These are phyloP conservation scores for Notothenia coriiceps DNA, from an alignment of 2,113 vertebrate species.

Conservation along the genomic window DNA sequence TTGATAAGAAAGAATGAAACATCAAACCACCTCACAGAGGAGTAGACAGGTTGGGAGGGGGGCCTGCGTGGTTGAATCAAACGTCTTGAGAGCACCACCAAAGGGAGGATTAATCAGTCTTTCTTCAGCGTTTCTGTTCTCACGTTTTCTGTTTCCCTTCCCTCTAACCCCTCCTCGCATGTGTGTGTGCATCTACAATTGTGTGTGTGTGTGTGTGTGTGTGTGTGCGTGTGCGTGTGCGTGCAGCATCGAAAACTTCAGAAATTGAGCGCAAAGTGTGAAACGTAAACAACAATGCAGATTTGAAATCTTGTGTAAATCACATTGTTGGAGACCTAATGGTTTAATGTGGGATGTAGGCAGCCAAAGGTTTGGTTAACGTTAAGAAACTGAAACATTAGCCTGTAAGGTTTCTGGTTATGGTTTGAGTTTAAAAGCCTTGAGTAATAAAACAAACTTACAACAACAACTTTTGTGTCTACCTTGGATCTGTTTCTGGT, in stretches of 20 bases:
- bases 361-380: constrained; percentile 52
- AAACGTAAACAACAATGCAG: constrained; percentile 33
- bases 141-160: constrained; percentile 77
- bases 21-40: constrained; percentile 74
- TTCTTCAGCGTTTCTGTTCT: constrained; percentile 77
- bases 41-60: constrained; percentile 56
- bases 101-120: constrained; percentile 83
- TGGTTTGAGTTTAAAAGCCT: constrained; percentile 46
- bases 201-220: constrained; percentile 22
- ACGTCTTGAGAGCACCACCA: constrained; percentile 68
- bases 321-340: constrained; percentile 42
- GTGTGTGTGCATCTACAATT: constrained; percentile 16
- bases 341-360: constrained; percentile 41
- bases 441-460: constrained; percentile 34
- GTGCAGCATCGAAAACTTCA: not conserved
- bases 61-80: constrained; percentile 48
- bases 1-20: constrained; percentile 82
- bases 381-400: constrained; percentile 40
- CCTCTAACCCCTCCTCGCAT: constrained; percentile 54
- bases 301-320: constrained; percentile 55
- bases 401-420: constrained; percentile 31
- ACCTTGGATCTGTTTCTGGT: constrained; percentile 51
- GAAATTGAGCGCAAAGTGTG: constrained; percentile 44
- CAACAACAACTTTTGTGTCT: constrained; percentile 32
- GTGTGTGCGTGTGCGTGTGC: constrained; percentile 42